phyloP scores from a whole-genome alignment of 1,140 invertebrate genomes.

The Drosophila pseudoananassae region DNA sequence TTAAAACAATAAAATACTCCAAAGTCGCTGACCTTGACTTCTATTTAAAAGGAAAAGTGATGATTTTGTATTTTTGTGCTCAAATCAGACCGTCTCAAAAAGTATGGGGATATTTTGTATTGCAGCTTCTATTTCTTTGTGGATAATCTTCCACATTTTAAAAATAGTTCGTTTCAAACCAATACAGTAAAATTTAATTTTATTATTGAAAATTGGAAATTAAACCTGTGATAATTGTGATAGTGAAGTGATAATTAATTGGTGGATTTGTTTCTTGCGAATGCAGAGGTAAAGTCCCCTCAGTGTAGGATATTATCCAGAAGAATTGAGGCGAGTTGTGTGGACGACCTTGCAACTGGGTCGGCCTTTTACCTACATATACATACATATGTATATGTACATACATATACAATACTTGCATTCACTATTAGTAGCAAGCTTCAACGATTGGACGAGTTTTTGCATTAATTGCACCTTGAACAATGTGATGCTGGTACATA shows the following conservation, averaged over 20 bases:
- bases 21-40: slow-evolving; percentile 65
- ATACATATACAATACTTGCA: no score
- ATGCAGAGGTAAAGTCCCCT: neutral
- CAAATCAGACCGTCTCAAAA: slow-evolving; percentile 57
- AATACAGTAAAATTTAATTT: no score
- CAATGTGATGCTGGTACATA: no score
- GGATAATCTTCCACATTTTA: no score
- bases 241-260: neutral
- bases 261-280: slow-evolving; percentile 1
- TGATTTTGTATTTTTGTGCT: slow-evolving; percentile 16
- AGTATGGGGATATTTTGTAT: neutral
- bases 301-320: slow-evolving; percentile 18
- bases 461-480: no score
- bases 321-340: slow-evolving; percentile 17
- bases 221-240: no score
- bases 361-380: slow-evolving; percentile 22
- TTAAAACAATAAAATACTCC: slow-evolving; percentile 20
- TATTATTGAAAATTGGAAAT: no score
- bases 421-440: no score
- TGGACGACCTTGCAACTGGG: slow-evolving; percentile 32
- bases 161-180: no score
- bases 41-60: slow-evolving; percentile 76
- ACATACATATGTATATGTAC: no score
- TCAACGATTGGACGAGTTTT: no score
- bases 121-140: neutral